Evolutionary conservation across 2,113 vertebrate genomes (phyloP).

Genomic region (Oreotrochilus melanogaster): DNA sequence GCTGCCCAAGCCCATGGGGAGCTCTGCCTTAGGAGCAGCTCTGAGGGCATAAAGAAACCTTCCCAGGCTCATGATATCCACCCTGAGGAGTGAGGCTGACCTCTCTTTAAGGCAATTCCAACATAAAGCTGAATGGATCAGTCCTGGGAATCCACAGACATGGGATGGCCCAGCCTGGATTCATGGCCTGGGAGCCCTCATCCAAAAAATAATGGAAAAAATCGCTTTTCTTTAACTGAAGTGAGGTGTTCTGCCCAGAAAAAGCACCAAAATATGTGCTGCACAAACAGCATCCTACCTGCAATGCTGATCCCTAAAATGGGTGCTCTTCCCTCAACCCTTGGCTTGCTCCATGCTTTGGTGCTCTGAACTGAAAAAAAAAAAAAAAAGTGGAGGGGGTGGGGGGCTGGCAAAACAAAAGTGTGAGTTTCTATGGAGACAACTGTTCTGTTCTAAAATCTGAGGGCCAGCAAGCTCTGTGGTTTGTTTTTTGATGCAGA

Average conservation of each 20-base stretch:
- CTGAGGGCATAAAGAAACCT: background rate
- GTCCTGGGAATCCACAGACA: background rate
- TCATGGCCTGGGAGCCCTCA: background rate
- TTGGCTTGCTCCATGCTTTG: background rate
- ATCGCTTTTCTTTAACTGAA: background rate
- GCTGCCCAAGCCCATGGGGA: background rate
- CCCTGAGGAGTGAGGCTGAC: background rate
- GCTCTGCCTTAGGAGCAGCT: background rate
- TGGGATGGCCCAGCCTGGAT: background rate
- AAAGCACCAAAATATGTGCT: background rate
- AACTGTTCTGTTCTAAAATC: conserved; percentile 42
- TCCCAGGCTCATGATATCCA: background rate
- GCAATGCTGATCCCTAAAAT: accelerated
- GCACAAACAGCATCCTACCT: background rate
- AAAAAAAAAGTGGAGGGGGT: accelerated
- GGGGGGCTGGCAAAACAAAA: background rate
- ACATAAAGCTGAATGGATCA: background rate
- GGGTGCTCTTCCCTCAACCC: background rate
- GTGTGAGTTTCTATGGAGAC: conserved; percentile 63
- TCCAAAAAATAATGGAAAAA: background rate
- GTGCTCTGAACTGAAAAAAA: background rate
- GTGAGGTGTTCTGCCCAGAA: background rate
- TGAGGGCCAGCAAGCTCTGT: background rate
- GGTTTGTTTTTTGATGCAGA: conserved; percentile 27
- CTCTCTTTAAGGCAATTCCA: background rate